Percentiles rank a stretch among this genome's conserved stretches.
Conservation (phyloP, 2,888 invertebrate genomes). For the Hoplodrina ambigua region DNA sequence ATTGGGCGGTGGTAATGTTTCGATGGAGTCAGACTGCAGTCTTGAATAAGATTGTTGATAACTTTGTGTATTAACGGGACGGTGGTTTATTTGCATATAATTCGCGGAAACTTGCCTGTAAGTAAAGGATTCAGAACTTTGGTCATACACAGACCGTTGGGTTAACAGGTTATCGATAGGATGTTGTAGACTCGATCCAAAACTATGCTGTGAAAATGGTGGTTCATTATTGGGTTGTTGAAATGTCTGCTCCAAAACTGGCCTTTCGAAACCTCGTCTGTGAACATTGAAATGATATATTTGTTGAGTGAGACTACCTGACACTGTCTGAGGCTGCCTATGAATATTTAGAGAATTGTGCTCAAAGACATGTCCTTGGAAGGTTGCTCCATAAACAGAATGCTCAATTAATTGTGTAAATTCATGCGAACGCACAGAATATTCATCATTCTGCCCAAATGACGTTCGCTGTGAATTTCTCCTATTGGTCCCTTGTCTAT, state of each 20-base stretch:
- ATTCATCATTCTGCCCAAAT: neutral
- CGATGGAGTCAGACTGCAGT: neutral
- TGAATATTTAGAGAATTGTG: neutral
- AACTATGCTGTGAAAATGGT: neutral
- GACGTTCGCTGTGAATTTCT: neutral
- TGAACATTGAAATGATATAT: neutral
- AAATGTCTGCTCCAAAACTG: neutral
- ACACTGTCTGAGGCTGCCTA: neutral
- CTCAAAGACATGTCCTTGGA: neutral
- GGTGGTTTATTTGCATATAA: neutral
- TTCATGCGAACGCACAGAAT: neutral
- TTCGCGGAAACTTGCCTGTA: neutral
- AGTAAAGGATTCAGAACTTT: neutral
- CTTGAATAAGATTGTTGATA: rapidly evolving
- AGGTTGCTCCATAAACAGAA: neutral
- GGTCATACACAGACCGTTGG: neutral
- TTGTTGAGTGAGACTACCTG: neutral
- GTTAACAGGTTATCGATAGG: neutral
- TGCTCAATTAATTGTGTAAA: neutral
- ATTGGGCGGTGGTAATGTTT: neutral
- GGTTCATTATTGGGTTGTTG: neutral
- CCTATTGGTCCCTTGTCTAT: neutral
- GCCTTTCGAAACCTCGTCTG: neutral
- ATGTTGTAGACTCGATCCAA: slow-evolving; percentile 7
- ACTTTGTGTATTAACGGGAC: neutral